Percentiles rank a stretch among this genome's conserved stretches.
phyloP scores from a whole-genome alignment of 2,113 vertebrate species.

The Rhombomys opimus region DNA sequence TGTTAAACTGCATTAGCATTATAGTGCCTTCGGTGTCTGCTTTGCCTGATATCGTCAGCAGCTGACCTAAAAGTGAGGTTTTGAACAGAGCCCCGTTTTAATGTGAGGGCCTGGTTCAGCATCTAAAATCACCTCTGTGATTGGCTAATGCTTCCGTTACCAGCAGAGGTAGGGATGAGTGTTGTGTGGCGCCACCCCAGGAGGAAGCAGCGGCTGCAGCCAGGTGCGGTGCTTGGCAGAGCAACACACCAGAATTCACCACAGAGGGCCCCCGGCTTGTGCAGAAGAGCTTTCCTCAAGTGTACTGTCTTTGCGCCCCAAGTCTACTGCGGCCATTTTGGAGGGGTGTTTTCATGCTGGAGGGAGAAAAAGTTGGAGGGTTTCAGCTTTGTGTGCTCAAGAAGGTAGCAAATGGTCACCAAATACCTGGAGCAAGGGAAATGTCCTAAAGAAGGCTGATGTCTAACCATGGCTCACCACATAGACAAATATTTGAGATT shows the following conservation, averaged over 20 bases:
- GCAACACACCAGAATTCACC: background rate
- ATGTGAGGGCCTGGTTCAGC: background rate
- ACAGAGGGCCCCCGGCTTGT: background rate
- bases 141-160: background rate
- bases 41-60: slow-evolving; percentile 12
- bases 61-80: slow-evolving; percentile 49
- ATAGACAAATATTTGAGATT: background rate
- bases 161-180: too few species aligned
- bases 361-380: slow-evolving; percentile 60
- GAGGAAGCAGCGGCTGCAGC: background rate
- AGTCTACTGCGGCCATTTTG: slow-evolving; percentile 64
- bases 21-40: background rate
- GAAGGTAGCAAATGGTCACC: slow-evolving; percentile 17
- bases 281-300: background rate
- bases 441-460: slow-evolving; percentile 2
- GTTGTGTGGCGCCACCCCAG: rapidly evolving
- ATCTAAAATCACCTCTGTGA: background rate
- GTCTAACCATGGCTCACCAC: background rate
- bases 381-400: slow-evolving; percentile 15
- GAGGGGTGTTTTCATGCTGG: slow-evolving; percentile 45
- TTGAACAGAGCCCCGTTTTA: background rate
- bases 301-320: slow-evolving; percentile 55
- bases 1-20: background rate
- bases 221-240: slow-evolving; percentile 52
- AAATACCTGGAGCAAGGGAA: slow-evolving; percentile 12